Percentiles rank a stretch among this genome's conserved stretches.
phyloP scores from a whole-genome alignment of 1,140 invertebrate genomes.

The Colletes gigas region DNA sequence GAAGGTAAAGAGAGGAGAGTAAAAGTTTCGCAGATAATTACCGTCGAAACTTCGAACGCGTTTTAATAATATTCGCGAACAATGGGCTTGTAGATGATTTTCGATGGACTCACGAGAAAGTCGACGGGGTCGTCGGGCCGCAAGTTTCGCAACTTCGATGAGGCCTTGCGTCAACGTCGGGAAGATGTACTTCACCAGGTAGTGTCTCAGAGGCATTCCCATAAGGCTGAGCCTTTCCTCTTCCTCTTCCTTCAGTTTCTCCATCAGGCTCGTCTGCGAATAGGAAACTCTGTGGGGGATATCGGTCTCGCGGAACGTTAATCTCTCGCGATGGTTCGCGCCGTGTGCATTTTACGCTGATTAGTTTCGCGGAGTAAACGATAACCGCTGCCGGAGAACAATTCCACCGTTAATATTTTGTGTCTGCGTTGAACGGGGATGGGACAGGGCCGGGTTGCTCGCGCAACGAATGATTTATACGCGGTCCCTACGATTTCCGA shows the following conservation, averaged over 20 bases:
- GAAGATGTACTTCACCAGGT: conserved; percentile 87
- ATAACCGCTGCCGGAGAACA: not conserved
- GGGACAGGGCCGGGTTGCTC: too few species aligned
- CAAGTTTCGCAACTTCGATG: conserved; percentile 86
- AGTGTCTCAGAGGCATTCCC: conserved; percentile 86
- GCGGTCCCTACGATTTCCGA: not conserved
- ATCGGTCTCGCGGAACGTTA: not conserved
- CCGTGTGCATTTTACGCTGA: not conserved
- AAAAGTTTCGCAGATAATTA: conserved; percentile 24
- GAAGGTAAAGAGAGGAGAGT: not conserved
- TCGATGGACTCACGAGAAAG: conserved; percentile 80
- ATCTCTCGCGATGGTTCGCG: not conserved
- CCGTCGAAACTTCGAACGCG: not conserved
- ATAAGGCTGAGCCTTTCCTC: conserved; percentile 85
- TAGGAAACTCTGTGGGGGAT: not conserved
- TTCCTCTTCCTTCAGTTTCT: conserved; percentile 86
- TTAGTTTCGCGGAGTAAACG: not conserved
- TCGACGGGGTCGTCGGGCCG: conserved; percentile 88
- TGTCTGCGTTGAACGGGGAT: too few species aligned
- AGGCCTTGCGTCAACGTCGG: conserved; percentile 87
- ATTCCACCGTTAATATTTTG: not conserved
- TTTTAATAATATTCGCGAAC: not conserved
- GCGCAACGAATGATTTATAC: not conserved
- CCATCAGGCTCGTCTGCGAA: conserved; percentile 82
- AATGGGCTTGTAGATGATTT: not conserved